Conservation (phyloP, 2,113 vertebrate genomes). For the Origma solitaria region DNA sequence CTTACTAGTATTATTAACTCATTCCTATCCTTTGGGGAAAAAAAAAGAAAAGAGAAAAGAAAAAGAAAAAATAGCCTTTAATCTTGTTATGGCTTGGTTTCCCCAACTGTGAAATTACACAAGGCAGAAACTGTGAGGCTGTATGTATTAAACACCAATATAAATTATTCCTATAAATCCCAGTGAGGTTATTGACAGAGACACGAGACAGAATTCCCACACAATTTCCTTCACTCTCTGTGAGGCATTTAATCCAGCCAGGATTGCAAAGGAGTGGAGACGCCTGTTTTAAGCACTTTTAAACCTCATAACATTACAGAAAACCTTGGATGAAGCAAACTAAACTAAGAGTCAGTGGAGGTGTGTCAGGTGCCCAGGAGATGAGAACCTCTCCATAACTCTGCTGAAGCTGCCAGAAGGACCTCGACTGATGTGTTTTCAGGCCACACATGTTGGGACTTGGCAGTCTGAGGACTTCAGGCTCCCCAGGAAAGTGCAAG, state of each 20-base stretch:
- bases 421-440: background rate
- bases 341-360: background rate
- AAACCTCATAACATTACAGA: background rate
- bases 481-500: background rate
- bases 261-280: background rate
- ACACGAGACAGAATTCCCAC: background rate
- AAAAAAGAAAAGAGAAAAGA: background rate
- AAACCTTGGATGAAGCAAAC: background rate
- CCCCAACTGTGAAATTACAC: background rate
- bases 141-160: background rate
- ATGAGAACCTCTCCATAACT: background rate
- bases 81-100: background rate
- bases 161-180: background rate
- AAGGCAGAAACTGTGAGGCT: background rate
- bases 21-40: background rate
- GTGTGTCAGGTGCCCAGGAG: background rate
- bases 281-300: background rate
- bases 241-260: background rate
- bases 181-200: background rate
- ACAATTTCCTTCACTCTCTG: background rate
- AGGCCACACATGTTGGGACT: background rate
- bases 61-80: background rate
- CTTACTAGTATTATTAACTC: background rate
- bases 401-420: background rate
- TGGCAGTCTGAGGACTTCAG: background rate